A percentile compares a stretch with the other conserved stretches of the same genome.
Conservation (phyloP, 2,797 vertebrate genomes). For the Lates japonicus region DNA sequence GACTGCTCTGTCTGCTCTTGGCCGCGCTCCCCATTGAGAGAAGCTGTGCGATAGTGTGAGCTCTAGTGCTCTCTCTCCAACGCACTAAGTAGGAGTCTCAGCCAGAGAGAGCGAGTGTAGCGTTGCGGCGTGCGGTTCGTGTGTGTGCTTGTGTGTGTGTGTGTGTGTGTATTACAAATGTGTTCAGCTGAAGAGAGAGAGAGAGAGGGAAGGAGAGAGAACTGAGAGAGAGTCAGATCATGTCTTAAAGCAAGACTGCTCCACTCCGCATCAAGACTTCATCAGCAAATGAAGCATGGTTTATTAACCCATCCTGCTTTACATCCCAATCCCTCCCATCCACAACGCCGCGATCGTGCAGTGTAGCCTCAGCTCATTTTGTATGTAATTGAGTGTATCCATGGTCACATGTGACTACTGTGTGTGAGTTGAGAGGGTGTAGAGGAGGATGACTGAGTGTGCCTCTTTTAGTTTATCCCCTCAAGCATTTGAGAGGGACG, state of each 20-base stretch:
- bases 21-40: conserved; percentile 85
- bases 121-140: conserved; percentile 37
- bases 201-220: conserved; percentile 55
- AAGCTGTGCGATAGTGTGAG: conserved; percentile 83
- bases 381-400: conserved; percentile 26
- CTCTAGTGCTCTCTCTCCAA: conserved; percentile 85
- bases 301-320: conserved; percentile 71
- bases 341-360: conserved; percentile 22
- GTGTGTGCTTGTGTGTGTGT: conserved; percentile 41
- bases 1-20: conserved; percentile 82
- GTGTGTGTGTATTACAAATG: conserved; percentile 85
- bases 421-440: conserved; percentile 44
- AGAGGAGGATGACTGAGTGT: conserved; percentile 51
- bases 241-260: conserved; percentile 95
- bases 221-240: conserved; percentile 82
- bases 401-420: neutral
- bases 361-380: conserved; percentile 42
- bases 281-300: conserved; percentile 77
- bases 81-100: conserved; percentile 86
- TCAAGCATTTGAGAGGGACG: conserved; percentile 62
- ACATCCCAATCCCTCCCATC: conserved; percentile 30
- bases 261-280: conserved; percentile 79
- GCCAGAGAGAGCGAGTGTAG: conserved; percentile 73
- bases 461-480: conserved; percentile 65
- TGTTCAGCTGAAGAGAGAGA: conserved; percentile 85